A percentile compares a stretch with the other conserved stretches of the same genome.
Evolutionary conservation across 2,797 vertebrate genomes (phyloP).

Genomic region (Lepilemur septentrionalis): DNA sequence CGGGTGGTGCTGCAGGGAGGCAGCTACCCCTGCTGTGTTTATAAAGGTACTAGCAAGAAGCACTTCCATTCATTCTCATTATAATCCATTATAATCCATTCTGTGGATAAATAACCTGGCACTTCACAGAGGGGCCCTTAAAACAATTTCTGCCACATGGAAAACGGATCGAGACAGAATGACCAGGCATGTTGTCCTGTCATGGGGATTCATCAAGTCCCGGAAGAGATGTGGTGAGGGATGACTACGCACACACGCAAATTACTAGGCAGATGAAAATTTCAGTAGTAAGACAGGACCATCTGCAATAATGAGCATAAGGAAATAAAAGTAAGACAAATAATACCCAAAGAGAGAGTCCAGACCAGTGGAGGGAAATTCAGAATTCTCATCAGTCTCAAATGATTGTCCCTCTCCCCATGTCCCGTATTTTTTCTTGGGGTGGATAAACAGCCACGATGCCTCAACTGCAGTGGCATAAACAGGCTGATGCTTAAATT

Average conservation of each 20-base stretch:
- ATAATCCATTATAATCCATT: neutral
- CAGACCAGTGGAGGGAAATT: neutral
- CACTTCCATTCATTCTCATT: neutral
- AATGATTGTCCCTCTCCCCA: accelerated
- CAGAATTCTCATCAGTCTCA: neutral
- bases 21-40: neutral
- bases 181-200: neutral
- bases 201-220: neutral
- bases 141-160: neutral
- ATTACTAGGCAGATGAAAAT: neutral
- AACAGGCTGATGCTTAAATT: neutral
- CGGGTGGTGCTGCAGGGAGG: neutral
- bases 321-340: constrained; percentile 8
- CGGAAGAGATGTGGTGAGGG: neutral
- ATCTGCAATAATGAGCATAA: neutral
- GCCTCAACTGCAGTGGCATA: accelerated
- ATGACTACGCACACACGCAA: neutral
- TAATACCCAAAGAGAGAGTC: neutral
- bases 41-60: neutral
- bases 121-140: neutral
- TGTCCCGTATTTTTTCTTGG: accelerated
- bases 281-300: neutral
- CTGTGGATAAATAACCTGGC: neutral
- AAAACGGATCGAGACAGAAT: neutral
- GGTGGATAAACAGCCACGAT: neutral